Evolutionary conservation across 2,113 vertebrate species (phyloP).

Genomic region (Tupaia chinensis): DNA sequence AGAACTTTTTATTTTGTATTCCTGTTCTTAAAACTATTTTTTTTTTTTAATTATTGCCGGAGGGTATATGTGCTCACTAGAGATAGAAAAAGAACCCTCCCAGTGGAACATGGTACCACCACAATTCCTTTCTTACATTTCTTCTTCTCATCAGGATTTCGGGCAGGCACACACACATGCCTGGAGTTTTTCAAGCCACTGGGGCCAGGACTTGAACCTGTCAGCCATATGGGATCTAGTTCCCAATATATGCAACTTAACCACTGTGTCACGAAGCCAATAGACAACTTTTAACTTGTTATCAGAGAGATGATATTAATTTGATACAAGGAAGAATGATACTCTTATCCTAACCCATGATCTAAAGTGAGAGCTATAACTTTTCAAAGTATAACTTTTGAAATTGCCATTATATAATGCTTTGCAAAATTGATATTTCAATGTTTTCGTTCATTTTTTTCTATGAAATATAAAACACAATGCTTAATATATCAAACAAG

Average conservation of each 20-base stretch:
- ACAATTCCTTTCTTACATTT: no score
- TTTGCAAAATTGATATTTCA: conserved; percentile 53
- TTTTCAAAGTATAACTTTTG: conserved; percentile 44
- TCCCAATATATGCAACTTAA: no score
- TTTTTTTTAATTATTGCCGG: no score
- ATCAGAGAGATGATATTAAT: conserved; percentile 2
- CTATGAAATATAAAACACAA: not conserved
- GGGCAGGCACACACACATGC: no score
- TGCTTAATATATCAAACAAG: conserved; percentile 56
- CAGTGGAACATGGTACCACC: no score
- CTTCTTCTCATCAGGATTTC: no score
- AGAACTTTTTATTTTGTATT: not conserved
- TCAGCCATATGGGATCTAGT: no score
- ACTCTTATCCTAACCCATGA: not conserved
- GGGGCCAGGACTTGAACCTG: no score
- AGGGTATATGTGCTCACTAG: no score
- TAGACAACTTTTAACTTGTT: not conserved
- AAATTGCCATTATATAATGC: not conserved
- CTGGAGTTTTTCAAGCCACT: no score
- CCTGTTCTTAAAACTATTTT: not conserved
- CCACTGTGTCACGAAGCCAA: no score
- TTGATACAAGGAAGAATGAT: conserved; percentile 37
- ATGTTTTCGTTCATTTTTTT: conserved; percentile 5
- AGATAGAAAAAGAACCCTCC: no score
- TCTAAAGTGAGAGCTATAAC: not conserved